Evolutionary conservation across 2,888 invertebrate genomes (phyloP).

Genomic region (Nemotelus pantherinus): DNA sequence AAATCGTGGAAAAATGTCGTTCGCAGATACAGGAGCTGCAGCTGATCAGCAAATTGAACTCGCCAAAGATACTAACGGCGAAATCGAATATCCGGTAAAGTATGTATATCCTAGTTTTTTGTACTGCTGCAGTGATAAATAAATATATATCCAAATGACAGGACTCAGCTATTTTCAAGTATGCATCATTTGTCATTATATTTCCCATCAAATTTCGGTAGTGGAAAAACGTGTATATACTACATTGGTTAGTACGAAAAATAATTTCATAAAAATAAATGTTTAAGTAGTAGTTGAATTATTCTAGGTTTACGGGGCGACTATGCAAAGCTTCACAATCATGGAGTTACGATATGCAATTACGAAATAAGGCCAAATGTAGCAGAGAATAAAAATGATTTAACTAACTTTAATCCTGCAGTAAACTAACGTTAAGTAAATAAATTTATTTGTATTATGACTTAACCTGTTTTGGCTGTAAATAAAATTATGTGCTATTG

Average conservation of each 20-base stretch:
- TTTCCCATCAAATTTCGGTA: conserved; percentile 89
- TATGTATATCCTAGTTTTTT: conserved; percentile 63
- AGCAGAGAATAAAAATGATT: no score
- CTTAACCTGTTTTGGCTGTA: no score
- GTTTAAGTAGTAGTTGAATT: neutral
- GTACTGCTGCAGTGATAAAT: neutral
- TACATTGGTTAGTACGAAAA: conserved; percentile 76
- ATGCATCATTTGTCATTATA: conserved; percentile 90
- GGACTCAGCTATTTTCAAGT: conserved; percentile 90
- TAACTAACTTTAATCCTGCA: no score
- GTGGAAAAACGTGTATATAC: conserved; percentile 83
- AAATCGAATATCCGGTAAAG: conserved; percentile 91
- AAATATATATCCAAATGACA: conserved; percentile 65
- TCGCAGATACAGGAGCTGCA: conserved; percentile 80
- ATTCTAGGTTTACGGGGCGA: conserved; percentile 80
- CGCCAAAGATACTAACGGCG: conserved; percentile 79
- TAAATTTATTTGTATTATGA: no score
- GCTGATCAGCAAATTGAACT: conserved; percentile 93
- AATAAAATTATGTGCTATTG: no score
- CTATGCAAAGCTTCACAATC: conserved; percentile 83
- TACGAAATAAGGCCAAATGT: conserved; percentile 89
- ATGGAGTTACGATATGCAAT: conserved; percentile 90
- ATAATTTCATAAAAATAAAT: no score
- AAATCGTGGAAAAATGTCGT: conserved; percentile 93
- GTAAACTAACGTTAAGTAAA: no score